Base-by-base conservation (phyloP, 2,888 invertebrate genomes). In the Stenodera caucasica region DNA sequence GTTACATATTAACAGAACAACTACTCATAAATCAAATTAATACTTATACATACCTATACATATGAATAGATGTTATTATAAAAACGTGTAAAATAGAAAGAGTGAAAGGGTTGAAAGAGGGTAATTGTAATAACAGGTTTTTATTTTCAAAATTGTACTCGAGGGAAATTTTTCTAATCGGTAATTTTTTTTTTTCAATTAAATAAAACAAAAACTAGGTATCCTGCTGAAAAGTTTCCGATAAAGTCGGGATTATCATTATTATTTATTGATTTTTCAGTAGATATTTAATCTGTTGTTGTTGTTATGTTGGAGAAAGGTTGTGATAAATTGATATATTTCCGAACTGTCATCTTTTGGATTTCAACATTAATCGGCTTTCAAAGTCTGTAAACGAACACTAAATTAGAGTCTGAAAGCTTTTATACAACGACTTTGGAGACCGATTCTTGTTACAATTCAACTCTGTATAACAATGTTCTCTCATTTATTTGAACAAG, bases 1-100 rank as follows among this genome's bases (percentile, higher is more conserved):
- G 67, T 63, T 66, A 64, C 64, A 64, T 58, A 62, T 51, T 53
- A 58, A 55, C 52, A 53, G 50, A 53, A 50, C 53, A 52, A 18
- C 30, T 15, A 35, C 15, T n/a, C 32, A 32, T 18, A 54, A 60
- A 60, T 60, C 33, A 55, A 56, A 60, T 60, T 56, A 59, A 30
- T 54, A 51, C 21, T 26, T 26, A 26, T 26, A 26, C 5, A 5
- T 26, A 26, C 26, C 2, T 26, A 15, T 40, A 21, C 1, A 40
- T 40, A 2, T 21, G 18, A 21, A 40, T 37, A 2, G 5, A 15
- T 37, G 8, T 15, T 8, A 37, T n/a, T 14, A 5, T 14, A 35
- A 35, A 14, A 35, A 35, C n/a, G 4, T 18, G 7, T 7, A 40
- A 14, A 18, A n/a, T 18, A 15, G n/a, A 29, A 32, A 4, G 2